These are phyloP conservation scores for Siphamia tubifer DNA, from an alignment of 2,113 vertebrate species.

Conservation along the genomic window DNA sequence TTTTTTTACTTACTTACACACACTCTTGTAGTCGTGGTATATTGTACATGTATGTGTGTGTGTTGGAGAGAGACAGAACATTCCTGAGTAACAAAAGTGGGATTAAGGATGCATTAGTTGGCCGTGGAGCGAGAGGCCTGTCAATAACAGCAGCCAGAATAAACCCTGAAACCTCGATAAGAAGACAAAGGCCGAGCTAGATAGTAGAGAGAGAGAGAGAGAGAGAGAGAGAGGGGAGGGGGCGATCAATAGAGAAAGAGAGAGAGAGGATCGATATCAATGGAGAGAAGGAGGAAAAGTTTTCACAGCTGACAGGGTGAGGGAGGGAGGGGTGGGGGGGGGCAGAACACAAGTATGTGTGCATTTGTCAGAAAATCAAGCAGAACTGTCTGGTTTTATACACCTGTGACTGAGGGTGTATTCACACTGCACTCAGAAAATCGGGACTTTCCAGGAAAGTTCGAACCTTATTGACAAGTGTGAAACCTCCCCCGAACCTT, in stretches of 20 bases:
- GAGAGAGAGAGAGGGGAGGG: constrained; percentile 71
- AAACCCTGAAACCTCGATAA: constrained; percentile 98
- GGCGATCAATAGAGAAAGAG: constrained; percentile 26
- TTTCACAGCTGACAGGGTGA: constrained; percentile 37
- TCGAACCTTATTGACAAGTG: too few relatives aligned
- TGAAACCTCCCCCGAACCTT: too few relatives aligned
- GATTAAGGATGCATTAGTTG: constrained; percentile 99
- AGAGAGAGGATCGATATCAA: constrained; percentile 55
- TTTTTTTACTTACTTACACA: constrained; percentile 52
- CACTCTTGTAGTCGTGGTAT: constrained; percentile 68
- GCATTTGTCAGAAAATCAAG: too few relatives aligned
- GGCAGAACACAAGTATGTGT: too few relatives aligned
- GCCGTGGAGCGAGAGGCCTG: constrained; percentile 90
- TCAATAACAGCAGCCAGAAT: constrained; percentile 98
- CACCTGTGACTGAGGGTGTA: too few relatives aligned
- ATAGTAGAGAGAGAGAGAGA: constrained; percentile 59
- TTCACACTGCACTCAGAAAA: too few relatives aligned
- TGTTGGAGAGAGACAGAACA: constrained; percentile 74
- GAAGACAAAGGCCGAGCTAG: constrained; percentile 89
- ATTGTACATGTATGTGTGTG: constrained; percentile 24
- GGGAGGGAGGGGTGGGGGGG: neutral
- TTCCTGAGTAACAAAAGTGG: constrained; percentile 95
- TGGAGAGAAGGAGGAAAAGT: constrained; percentile 58
- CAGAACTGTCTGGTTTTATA: too few relatives aligned
- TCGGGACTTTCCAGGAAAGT: too few relatives aligned